Base-by-base conservation (phyloP, 2,797 vertebrate genomes). In the Tachyglossus aculeatus region DNA sequence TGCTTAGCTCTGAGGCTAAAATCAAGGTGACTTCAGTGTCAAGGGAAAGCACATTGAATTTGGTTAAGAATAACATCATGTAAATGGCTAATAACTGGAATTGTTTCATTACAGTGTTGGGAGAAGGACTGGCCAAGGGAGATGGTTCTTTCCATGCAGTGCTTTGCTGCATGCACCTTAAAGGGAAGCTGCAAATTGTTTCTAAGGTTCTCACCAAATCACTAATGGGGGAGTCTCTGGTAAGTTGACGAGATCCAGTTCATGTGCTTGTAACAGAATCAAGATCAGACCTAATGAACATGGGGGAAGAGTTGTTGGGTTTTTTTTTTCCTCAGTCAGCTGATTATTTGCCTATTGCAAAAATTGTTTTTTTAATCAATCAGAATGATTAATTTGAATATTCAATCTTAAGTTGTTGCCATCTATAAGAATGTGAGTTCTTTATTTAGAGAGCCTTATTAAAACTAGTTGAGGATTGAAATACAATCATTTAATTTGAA, bases 201-300 rank as follows among this genome's bases (percentile, higher is more conserved):
- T 94, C 95, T 82, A 94, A 78, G 87, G 94, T 97, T 90, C 95
- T 99, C 81, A 96, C 97, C 77, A 99, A 97, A 93, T 96, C 96
- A 72, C 93, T 99, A 88, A 96, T 96, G 74, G 97, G 97, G 88
- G 98, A 99, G 89, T 97, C 95, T 87, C 91, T 98, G 97, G 98
- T 99, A 96, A 59, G 92, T 88, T 71, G 58, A 53, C 73, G 73
- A 83, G 37, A 45, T 76, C 24, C 38, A 33, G 29, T 67, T 47
- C 67, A 5, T 40, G 2, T 47, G 7, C 32, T 34, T 43, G 4
- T 27, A 44, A 56, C 32, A 5, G 25, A 6, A 11, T 39, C 25
- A 15, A 24, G 16, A 57, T 5, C 39, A 52, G 21, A 41, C 22
- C 37, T 31, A n/a, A n/a, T n/a, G n/a, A n/a, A n/a, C n/a, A n/a